phyloP scores from a whole-genome alignment of 2,113 vertebrate genomes.

The Pachycephala philippinensis region DNA sequence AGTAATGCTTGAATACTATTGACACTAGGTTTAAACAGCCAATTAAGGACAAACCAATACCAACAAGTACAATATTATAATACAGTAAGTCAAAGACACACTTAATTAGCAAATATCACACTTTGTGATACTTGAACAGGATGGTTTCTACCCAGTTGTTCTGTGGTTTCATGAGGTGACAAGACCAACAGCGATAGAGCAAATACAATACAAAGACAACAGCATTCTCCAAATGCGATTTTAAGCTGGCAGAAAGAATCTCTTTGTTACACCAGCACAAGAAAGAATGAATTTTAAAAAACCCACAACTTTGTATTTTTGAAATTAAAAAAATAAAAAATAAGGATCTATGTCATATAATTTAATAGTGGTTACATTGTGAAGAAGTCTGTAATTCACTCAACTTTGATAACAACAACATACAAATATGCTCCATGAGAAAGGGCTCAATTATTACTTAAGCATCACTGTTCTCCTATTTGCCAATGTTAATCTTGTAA shows the following conservation, averaged over 20 bases:
- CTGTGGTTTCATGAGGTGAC: background rate
- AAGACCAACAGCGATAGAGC: background rate
- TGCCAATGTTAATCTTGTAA: background rate
- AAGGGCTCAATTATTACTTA: background rate
- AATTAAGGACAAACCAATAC: background rate
- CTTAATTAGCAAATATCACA: background rate
- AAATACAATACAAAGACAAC: background rate
- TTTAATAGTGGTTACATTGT: background rate
- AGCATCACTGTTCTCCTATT: background rate
- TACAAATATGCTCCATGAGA: background rate
- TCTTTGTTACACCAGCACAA: background rate
- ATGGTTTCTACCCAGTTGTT: background rate
- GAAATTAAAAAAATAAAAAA: background rate
- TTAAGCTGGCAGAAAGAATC: background rate
- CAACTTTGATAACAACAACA: background rate
- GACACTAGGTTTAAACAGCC: background rate
- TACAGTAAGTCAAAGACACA: background rate
- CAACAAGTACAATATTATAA: background rate
- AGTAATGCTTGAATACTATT: background rate
- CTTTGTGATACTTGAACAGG: background rate
- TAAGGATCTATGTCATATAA: background rate
- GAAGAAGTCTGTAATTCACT: background rate
- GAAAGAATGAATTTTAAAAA: background rate
- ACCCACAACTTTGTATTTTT: background rate
- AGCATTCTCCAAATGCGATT: background rate